Base-by-base conservation (phyloP, 2,797 vertebrate species). In the Eospalax fontanierii region DNA sequence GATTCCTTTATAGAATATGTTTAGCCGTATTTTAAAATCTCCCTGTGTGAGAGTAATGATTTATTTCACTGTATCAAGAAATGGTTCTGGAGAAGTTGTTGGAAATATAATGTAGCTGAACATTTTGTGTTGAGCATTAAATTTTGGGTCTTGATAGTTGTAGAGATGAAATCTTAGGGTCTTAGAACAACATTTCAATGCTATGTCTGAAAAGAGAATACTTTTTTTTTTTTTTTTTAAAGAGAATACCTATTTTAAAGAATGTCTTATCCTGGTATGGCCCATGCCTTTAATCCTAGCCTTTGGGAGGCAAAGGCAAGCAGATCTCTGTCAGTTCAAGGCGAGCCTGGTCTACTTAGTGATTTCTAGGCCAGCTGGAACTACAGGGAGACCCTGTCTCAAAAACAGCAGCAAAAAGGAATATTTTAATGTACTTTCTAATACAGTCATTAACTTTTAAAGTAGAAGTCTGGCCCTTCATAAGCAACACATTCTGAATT, bases 381-480 rank as follows among this genome's bases (percentile, higher is more conserved):
- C n/a, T n/a, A n/a, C n/a, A n/a, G n/a, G n/a, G n/a, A n/a, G n/a
- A n/a, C n/a, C n/a, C n/a, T n/a, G n/a, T n/a, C n/a, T n/a, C n/a
- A n/a, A n/a, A n/a, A n/a, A n/a, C n/a, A n/a, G n/a, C n/a, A n/a
- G n/a, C n/a, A n/a, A n/a, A n/a, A n/a, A n/a, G n/a, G n/a, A n/a
- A n/a, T n/a, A n/a, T n/a, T n/a, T n/a, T 75, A 95, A 78, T 94
- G 78, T 82, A 61, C 1, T 87, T 93, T 96, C 59, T 93, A 54
- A 91, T 63, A 33, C 76, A 79, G 50, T 66, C 63, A 88, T 96
- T 96, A 87, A 87, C 73, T 93, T 97, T 96, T 75, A 94, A 94
- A 87, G 68, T 82, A 87, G n/a, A 93, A 89, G 43, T 9, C 10
- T 87, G 54, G 80, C 46, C 38, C 35, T 89, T 87, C 1, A 74